Evolutionary conservation across 2,888 invertebrate species (phyloP).

Genomic region (Vandiemenella viatica): DNA sequence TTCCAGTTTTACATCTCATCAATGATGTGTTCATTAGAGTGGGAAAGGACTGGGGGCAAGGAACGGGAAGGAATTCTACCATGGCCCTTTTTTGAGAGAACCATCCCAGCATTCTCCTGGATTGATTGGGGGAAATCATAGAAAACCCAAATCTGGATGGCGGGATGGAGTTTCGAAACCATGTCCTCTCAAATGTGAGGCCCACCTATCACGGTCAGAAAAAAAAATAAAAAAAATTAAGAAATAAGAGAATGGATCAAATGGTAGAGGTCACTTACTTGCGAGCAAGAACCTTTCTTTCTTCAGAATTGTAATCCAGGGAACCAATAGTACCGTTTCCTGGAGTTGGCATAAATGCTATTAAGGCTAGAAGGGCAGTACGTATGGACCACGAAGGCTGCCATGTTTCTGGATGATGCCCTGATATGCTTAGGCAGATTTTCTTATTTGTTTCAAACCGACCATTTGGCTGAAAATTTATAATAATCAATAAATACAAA

Average conservation of each 20-base stretch:
- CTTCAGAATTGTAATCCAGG: conserved; percentile 72
- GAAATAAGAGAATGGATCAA: conserved; percentile 3
- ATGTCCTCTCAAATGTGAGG: neutral
- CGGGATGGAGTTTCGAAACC: too few relatives aligned
- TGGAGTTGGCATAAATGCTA: conserved; percentile 87
- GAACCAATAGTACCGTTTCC: conserved; percentile 84
- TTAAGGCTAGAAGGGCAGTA: conserved; percentile 78
- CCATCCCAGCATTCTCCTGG: too few relatives aligned
- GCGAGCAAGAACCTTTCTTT: conserved; percentile 62
- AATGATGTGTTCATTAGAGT: too few relatives aligned
- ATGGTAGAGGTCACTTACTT: conserved; percentile 34
- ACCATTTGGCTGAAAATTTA: conserved; percentile 60
- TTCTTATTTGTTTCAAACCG: conserved; percentile 87
- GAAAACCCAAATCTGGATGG: too few relatives aligned
- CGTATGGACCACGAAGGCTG: conserved; percentile 94
- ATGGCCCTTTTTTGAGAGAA: too few relatives aligned
- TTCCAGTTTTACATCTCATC: too few relatives aligned
- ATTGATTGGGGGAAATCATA: too few relatives aligned
- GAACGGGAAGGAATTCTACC: too few relatives aligned
- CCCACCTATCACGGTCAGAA: neutral
- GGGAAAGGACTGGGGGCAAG: too few relatives aligned
- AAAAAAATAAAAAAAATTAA: neutral
- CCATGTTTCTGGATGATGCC: conserved; percentile 96
- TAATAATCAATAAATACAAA: neutral
- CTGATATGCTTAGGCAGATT: conserved; percentile 89